These are phyloP conservation scores for Malacosoma neustria DNA, from an alignment of 2,888 invertebrate genomes.

Conservation along the genomic window DNA sequence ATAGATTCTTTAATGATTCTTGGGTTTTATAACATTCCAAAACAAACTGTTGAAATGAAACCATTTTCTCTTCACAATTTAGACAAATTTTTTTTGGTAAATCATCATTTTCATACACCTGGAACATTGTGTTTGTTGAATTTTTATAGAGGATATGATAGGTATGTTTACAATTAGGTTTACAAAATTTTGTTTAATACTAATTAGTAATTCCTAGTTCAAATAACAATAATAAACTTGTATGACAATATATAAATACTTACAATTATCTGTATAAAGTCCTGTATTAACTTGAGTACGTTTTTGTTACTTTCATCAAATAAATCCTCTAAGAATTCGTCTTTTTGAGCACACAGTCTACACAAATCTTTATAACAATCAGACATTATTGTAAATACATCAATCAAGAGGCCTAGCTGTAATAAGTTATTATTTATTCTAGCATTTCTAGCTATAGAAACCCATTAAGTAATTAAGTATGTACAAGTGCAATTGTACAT, in stretches of 20 bases:
- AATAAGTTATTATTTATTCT: too few species aligned
- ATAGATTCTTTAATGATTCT: slow-evolving; percentile 40
- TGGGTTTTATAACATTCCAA: slow-evolving; percentile 58
- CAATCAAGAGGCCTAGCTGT: too few species aligned
- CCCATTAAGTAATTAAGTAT: too few species aligned
- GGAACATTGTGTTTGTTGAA: too few species aligned
- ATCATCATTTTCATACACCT: slow-evolving; percentile 49
- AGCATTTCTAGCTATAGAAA: too few species aligned
- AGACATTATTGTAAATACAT: too few species aligned
- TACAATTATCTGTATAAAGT: slow-evolving; percentile 51
- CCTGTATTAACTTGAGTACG: slow-evolving; percentile 49
- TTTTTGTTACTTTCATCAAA: slow-evolving; percentile 48
- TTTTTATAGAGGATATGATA: too few species aligned
- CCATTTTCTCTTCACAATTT: slow-evolving; percentile 62
- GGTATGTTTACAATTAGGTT: neutral
- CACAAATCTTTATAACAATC: slow-evolving; percentile 57
- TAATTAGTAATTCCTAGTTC: neutral
- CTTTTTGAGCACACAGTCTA: slow-evolving; percentile 56
- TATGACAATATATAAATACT: slow-evolving; percentile 21
- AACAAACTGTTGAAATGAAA: slow-evolving; percentile 58
- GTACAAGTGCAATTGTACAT: too few species aligned
- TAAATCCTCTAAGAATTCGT: slow-evolving; percentile 55
- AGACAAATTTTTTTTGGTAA: slow-evolving; percentile 57
- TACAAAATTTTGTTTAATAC: neutral
- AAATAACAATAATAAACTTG: slow-evolving; percentile 1